Evolutionary conservation across 2,888 invertebrate genomes (phyloP).

Genomic region (Anoplius nigerrimus): DNA sequence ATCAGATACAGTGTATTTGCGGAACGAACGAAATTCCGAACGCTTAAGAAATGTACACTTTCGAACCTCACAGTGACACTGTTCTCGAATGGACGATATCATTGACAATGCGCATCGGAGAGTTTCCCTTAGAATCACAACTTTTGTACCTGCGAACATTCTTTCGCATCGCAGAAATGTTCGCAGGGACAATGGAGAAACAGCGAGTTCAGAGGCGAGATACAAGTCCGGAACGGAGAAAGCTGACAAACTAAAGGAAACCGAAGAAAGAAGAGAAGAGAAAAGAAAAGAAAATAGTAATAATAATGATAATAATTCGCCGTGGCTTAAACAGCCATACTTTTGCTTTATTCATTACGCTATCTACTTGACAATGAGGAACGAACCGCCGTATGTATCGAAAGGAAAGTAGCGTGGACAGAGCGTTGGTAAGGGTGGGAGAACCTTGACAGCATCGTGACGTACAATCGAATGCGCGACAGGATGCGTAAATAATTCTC

Average conservation of each 20-base stretch:
- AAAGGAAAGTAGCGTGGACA: conserved; percentile 21
- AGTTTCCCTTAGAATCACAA: background rate
- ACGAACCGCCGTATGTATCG: conserved; percentile 32
- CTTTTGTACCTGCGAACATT: background rate
- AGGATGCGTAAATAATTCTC: conserved; percentile 21
- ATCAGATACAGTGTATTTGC: no score
- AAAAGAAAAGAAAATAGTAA: conserved; percentile 6
- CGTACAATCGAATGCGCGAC: conserved; percentile 45
- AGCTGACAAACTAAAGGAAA: background rate
- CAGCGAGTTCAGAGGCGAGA: background rate
- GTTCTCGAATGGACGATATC: background rate
- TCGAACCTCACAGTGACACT: no score
- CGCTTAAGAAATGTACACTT: no score
- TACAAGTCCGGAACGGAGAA: background rate
- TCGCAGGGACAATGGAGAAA: background rate
- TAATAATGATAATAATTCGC: no score
- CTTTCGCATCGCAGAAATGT: background rate
- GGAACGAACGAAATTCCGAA: no score
- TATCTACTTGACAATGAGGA: conserved; percentile 23
- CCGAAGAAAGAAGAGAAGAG: background rate
- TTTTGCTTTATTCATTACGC: conserved; percentile 41
- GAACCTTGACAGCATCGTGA: conserved; percentile 29
- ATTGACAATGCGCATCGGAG: background rate
- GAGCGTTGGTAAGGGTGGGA: conserved; percentile 27
- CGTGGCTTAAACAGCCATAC: conserved; percentile 61